Percentiles rank a stretch among this genome's conserved stretches.
Conservation (phyloP, 2,888 invertebrate species). For the Gandaritis pyraliata region DNA sequence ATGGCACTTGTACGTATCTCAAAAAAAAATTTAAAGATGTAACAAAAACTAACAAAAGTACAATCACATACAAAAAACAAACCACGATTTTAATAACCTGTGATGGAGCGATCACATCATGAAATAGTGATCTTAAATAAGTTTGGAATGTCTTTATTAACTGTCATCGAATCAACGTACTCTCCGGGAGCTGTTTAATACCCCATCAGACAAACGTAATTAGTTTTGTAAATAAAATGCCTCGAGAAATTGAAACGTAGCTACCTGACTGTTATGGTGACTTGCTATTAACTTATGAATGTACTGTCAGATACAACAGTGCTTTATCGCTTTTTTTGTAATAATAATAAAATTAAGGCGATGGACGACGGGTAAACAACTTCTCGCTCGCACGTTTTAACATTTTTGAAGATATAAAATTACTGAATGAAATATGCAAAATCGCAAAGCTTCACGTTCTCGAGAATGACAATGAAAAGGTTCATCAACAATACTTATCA, state of each 20-base stretch:
- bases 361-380: too few relatives aligned
- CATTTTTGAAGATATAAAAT: too few relatives aligned
- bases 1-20: too few relatives aligned
- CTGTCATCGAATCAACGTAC: conserved; percentile 78
- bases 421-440: too few relatives aligned
- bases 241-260: conserved; percentile 82
- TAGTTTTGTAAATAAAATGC: conserved; percentile 85
- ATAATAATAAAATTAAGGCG: too few relatives aligned
- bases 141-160: conserved; percentile 82
- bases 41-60: conserved; percentile 40
- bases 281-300: conserved; percentile 72
- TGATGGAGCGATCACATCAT: conserved; percentile 63
- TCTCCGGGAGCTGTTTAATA: conserved; percentile 78
- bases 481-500: too few relatives aligned
- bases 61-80: conserved; percentile 52
- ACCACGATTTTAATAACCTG: conserved; percentile 60
- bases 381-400: too few relatives aligned
- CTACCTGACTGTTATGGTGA: conserved; percentile 77
- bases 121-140: conserved; percentile 73
- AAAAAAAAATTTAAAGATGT: neutral
- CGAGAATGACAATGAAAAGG: too few relatives aligned
- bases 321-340: conserved; percentile 39
- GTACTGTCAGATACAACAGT: conserved; percentile 57
- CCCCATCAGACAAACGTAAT: conserved; percentile 82
- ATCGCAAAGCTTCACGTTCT: too few relatives aligned